phyloP scores from a whole-genome alignment of 2,888 invertebrate species.

The Cheilosia vulpina region DNA sequence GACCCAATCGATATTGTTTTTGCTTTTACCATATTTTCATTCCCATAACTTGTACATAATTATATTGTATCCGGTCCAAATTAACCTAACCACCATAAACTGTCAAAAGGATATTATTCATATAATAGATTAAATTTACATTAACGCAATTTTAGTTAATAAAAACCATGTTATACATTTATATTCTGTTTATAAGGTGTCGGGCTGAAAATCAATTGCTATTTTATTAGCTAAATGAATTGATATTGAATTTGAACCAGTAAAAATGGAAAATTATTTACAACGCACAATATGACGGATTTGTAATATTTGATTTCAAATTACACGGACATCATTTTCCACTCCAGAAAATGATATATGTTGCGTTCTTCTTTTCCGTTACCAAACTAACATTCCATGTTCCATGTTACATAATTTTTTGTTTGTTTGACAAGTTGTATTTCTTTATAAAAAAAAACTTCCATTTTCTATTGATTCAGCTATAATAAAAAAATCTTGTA shows the following conservation, averaged over 20 bases:
- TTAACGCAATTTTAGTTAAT: slow-evolving; percentile 68
- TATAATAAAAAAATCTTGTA: slow-evolving; percentile 35
- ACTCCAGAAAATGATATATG: background rate
- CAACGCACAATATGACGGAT: slow-evolving; percentile 62
- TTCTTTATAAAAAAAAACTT: slow-evolving; percentile 48
- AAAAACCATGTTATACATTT: slow-evolving; percentile 28
- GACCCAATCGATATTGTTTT: background rate
- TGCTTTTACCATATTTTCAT: background rate
- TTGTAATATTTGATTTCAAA: slow-evolving; percentile 2
- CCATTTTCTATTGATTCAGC: slow-evolving; percentile 61
- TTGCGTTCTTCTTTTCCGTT: slow-evolving; percentile 21
- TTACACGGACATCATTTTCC: slow-evolving; percentile 4
- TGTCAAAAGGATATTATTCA: slow-evolving; percentile 64
- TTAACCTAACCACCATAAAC: slow-evolving; percentile 37
- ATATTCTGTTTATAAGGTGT: slow-evolving; percentile 43
- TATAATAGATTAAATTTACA: slow-evolving; percentile 68
- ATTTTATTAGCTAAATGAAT: slow-evolving; percentile 58
- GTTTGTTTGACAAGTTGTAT: slow-evolving; percentile 17
- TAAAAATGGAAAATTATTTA: slow-evolving; percentile 14
- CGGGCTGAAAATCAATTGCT: slow-evolving; percentile 50
- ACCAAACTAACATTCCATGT: slow-evolving; percentile 47
- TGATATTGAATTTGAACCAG: slow-evolving; percentile 43
- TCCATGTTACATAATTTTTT: background rate
- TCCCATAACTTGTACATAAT: slow-evolving; percentile 5
- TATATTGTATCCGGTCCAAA: slow-evolving; percentile 35